Evolutionary conservation across 2,888 invertebrate species (phyloP).

Genomic region (Eristalis intricaria): DNA sequence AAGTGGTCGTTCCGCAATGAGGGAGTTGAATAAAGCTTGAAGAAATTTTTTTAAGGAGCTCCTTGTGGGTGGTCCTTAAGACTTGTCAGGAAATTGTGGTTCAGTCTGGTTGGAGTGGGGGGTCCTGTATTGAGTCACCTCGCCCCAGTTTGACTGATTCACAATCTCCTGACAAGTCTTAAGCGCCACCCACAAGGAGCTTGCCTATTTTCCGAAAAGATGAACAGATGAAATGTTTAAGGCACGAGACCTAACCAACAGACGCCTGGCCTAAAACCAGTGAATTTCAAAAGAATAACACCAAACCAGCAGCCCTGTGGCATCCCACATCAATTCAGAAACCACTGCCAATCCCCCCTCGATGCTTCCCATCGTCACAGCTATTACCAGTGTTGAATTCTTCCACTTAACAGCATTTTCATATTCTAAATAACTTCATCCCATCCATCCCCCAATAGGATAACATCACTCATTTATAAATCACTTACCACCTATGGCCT

Average conservation of each 20-base stretch:
- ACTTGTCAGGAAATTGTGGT: neutral
- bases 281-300: neutral
- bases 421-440: neutral
- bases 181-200: too few relatives aligned
- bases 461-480: slow-evolving; percentile 43
- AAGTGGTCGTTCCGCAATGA: slow-evolving; percentile 5
- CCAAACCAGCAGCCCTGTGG: neutral
- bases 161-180: too few relatives aligned
- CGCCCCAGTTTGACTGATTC: too few relatives aligned
- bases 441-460: neutral
- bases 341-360: neutral
- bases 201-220: too few relatives aligned
- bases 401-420: neutral
- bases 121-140: too few relatives aligned
- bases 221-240: too few relatives aligned
- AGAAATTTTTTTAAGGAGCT: neutral
- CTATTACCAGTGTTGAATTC: neutral
- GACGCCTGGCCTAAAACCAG: too few relatives aligned
- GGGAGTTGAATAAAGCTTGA: neutral
- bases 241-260: too few relatives aligned
- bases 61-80: neutral
- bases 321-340: neutral
- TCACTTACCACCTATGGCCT: slow-evolving; percentile 39
- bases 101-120: neutral
- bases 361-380: neutral